Base-by-base conservation (phyloP, 2,797 vertebrate species). In the Urosaurus nigricauda region DNA sequence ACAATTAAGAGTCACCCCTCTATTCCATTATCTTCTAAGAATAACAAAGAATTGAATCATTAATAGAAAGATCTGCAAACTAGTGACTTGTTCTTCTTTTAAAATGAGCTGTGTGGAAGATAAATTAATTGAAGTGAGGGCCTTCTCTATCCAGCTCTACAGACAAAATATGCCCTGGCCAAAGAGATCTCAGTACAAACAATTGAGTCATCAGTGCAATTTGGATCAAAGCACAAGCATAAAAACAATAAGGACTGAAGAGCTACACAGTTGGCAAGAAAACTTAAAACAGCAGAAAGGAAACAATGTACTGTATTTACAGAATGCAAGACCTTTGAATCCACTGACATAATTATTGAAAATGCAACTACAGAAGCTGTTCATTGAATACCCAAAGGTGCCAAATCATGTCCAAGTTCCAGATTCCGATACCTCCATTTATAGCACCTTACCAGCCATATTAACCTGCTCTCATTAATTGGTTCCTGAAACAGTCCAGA, bases 201-300 rank as follows among this genome's bases (percentile, higher is more conserved):
- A 91, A 68, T 4, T 84, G 43, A 63, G 9, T 79, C 80, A 89
- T 84, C 11, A 53, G 47, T 75, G 43, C 60, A 89, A 86, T 89
- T 80, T 75, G 81, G 80, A 84, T 68, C 73, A 80, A 43, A 79
- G 35, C 47, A 87, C 79, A 56, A 88, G 24, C 32, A 51, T 53
- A 86, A 26, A 29, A 83, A 79, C n/a, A 51, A 21, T 63, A 11
- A 65, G 51, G 14, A 32, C 79, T 47, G 43, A 83, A 86, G 16
- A 29, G 17, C 21, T 85, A 58, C 29, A 81, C 17, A 70, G 16
- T 58, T 91, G 70, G 79, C 79, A 82, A 53, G 35, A 82, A 79
- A 88, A 71, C 29, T 26, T 60, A 47, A 77, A n/a, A 77, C 21
- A 70, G 17, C 40, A 32, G 40, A 83, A 13, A 60, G 75, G 24